Evolutionary conservation across 2,113 vertebrate genomes (phyloP).

Genomic region (Zeus faber): DNA sequence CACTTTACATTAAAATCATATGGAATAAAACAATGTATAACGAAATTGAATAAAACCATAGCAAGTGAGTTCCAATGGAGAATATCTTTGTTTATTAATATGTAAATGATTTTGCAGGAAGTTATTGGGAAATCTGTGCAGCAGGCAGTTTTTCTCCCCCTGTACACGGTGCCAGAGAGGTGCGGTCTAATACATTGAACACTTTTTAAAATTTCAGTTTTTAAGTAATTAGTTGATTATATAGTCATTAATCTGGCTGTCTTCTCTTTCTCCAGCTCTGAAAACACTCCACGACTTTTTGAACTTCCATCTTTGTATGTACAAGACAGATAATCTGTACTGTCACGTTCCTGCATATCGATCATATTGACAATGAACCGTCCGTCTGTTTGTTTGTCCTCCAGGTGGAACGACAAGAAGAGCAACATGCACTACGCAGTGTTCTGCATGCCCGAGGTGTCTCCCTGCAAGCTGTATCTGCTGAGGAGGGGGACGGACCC

Average conservation of each 20-base stretch:
- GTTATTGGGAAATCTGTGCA: slow-evolving; percentile 88
- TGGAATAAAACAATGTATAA: too few species aligned
- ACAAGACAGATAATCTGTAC: slow-evolving; percentile 5
- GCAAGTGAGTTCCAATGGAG: too few species aligned
- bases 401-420: slow-evolving; percentile 93
- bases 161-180: slow-evolving; percentile 85
- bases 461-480: slow-evolving; percentile 83
- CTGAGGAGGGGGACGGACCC: slow-evolving; percentile 86
- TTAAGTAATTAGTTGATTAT: slow-evolving; percentile 1
- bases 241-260: slow-evolving; percentile 5
- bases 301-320: slow-evolving; percentile 93
- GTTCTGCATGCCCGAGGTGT: slow-evolving; percentile 88
- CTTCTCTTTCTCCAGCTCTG: slow-evolving; percentile 74
- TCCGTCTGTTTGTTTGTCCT: slow-evolving; percentile 14
- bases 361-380: neutral
- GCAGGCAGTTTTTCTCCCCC: slow-evolving; percentile 79
- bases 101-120: slow-evolving; percentile 79
- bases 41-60: too few species aligned
- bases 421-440: slow-evolving; percentile 87
- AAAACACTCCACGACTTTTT: slow-evolving; percentile 79
- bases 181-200: slow-evolving; percentile 46
- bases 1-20: too few species aligned
- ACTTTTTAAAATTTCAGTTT: neutral
- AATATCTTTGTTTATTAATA: too few species aligned
- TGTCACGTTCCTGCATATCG: neutral